These are phyloP conservation scores for Malurus cyaneus DNA, from an alignment of 2,113 vertebrate genomes.

Conservation along the genomic window DNA sequence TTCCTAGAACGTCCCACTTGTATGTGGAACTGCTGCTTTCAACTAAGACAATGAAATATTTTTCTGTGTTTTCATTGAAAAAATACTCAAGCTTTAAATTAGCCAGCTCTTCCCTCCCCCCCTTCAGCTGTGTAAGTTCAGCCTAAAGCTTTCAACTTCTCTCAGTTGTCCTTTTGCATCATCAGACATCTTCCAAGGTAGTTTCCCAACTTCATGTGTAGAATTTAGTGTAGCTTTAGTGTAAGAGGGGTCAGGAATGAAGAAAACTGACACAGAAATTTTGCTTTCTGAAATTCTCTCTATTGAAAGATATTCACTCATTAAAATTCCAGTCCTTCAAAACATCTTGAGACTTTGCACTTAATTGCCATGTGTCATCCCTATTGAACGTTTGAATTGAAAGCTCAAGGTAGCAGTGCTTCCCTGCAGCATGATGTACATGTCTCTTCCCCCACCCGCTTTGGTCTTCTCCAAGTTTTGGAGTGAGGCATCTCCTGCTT, in stretches of 20 bases:
- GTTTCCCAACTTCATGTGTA: background rate
- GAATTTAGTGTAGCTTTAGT: background rate
- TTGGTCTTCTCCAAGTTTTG: background rate
- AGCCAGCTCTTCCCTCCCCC: background rate
- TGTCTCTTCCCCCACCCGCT: background rate
- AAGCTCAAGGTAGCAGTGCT: background rate
- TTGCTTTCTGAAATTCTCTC: background rate
- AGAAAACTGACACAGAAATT: background rate
- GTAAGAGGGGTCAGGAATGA: background rate
- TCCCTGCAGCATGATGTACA: background rate
- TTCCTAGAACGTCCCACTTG: background rate
- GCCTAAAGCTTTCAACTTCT: background rate
- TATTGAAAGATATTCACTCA: background rate
- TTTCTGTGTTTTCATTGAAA: background rate
- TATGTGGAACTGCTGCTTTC: background rate
- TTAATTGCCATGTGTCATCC: constrained; percentile 11
- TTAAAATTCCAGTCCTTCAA: constrained; percentile 14
- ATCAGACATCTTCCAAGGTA: background rate
- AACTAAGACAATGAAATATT: background rate
- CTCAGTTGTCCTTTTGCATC: background rate
- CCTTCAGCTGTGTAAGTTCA: background rate
- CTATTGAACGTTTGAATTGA: background rate
- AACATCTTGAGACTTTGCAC: background rate
- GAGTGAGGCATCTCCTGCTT: background rate
- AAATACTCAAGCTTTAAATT: background rate